phyloP scores from a whole-genome alignment of 2,113 vertebrate species.

The Eretmochelys imbricata region DNA sequence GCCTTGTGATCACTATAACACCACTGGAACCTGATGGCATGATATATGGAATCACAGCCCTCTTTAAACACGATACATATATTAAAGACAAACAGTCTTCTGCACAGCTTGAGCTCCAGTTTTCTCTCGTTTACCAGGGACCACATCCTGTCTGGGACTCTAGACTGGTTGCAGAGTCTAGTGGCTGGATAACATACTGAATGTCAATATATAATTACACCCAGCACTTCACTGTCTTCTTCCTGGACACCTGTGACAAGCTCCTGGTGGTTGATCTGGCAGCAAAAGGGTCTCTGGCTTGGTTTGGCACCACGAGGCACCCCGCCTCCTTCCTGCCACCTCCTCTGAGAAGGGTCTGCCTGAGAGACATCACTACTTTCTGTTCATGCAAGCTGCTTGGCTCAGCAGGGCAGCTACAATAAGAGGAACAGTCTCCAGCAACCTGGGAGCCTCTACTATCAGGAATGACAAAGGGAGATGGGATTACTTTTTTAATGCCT shows the following conservation, averaged over 20 bases:
- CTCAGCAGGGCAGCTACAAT: neutral
- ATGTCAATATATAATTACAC: neutral
- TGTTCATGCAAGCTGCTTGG: neutral
- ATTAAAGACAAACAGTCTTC: neutral
- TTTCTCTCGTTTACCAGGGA: neutral
- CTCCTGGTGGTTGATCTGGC: rapidly evolving
- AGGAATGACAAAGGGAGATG: neutral
- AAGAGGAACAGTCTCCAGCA: neutral
- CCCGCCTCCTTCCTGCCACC: too few relatives aligned
- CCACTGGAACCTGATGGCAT: rapidly evolving
- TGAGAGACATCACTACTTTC: neutral
- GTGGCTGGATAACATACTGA: neutral
- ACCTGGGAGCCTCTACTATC: neutral
- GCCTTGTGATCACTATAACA: rapidly evolving
- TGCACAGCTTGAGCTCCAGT: rapidly evolving
- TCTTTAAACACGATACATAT: neutral
- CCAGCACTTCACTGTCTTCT: too few relatives aligned
- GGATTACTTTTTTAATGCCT: neutral
- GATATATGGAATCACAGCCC: neutral
- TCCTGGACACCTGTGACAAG: rapidly evolving
- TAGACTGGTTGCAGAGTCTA: neutral
- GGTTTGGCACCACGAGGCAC: too few relatives aligned
- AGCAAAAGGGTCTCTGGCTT: too few relatives aligned
- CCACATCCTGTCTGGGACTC: neutral
- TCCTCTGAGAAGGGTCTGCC: too few relatives aligned